Evolutionary conservation across 2,113 vertebrate species (phyloP).

Genomic region (Oreamnos americanus): DNA sequence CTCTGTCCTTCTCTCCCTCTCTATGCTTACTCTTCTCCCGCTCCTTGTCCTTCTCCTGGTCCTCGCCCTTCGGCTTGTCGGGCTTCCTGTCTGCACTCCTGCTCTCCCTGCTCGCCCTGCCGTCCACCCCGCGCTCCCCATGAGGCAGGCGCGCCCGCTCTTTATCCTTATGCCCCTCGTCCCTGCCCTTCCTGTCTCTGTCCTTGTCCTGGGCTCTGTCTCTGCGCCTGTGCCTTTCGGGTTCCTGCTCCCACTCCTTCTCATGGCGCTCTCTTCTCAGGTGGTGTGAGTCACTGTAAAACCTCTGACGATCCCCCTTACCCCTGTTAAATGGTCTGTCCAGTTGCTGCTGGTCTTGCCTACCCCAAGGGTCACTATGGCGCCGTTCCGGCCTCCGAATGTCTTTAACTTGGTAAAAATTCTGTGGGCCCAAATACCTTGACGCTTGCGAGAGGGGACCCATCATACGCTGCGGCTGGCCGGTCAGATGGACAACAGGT

Average conservation of each 20-base stretch:
- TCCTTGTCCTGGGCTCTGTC: conserved; percentile 85
- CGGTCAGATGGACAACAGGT: conserved; percentile 80
- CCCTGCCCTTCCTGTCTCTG: conserved; percentile 82
- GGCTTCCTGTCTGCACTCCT: conserved; percentile 84
- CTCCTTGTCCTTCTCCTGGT: conserved; percentile 86
- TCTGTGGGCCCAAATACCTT: conserved; percentile 83
- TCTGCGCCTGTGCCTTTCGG: conserved; percentile 84
- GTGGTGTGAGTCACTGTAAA: conserved; percentile 89
- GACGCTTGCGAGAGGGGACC: conserved; percentile 82
- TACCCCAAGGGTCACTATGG: conserved; percentile 91
- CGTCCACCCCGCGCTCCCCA: conserved; percentile 79
- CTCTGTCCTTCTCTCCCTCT: conserved; percentile 84
- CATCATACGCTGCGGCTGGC: conserved; percentile 81
- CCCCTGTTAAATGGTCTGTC: conserved; percentile 84
- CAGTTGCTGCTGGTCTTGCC: conserved; percentile 82
- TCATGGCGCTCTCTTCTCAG: conserved; percentile 90
- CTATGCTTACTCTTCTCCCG: conserved; percentile 83
- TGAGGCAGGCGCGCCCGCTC: conserved; percentile 80
- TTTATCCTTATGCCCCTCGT: conserved; percentile 86
- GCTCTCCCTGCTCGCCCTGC: conserved; percentile 80
- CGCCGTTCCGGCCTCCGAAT: conserved; percentile 85
- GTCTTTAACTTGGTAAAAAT: conserved; percentile 84
- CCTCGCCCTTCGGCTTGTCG: conserved; percentile 89
- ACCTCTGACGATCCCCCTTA: conserved; percentile 86
- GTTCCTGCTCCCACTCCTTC: conserved; percentile 85